phyloP scores from a whole-genome alignment of 2,888 invertebrate species.

The Hanleya hanleyi region DNA sequence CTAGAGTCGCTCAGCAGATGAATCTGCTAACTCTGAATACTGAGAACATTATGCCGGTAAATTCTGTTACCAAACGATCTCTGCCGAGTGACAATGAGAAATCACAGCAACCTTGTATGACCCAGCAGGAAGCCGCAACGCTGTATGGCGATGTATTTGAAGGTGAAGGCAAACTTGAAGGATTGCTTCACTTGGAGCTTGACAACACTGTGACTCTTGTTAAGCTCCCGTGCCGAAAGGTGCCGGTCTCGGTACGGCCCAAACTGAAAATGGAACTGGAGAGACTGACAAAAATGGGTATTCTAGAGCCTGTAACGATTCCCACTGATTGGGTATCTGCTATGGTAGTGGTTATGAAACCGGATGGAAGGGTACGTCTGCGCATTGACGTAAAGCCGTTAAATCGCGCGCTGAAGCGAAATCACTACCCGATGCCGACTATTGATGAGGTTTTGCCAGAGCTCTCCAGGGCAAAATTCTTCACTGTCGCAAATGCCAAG shows the following conservation, averaged over 20 bases:
- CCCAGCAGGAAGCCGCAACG: neutral
- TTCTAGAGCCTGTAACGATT: constrained; percentile 13
- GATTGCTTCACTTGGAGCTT: too few species aligned
- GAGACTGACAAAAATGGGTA: neutral
- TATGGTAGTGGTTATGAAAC: constrained; percentile 24
- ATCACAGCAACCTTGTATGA: too few species aligned
- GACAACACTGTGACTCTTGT: constrained; percentile 23
- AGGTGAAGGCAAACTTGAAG: constrained; percentile 32
- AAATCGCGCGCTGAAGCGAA: constrained; percentile 28
- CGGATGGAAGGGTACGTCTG: constrained; percentile 18
- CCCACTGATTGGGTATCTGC: constrained; percentile 39
- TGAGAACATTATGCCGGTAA: constrained; percentile 14
- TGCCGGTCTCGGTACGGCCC: neutral
- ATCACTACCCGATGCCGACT: constrained; percentile 20
- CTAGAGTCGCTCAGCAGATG: constrained; percentile 21
- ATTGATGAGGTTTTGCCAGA: constrained; percentile 25
- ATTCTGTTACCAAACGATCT: too few species aligned
- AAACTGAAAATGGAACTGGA: neutral
- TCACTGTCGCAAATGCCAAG: constrained; percentile 19
- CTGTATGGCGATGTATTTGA: constrained; percentile 22
- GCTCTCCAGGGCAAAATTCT: neutral
- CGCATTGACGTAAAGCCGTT: constrained; percentile 36
- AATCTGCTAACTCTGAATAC: constrained; percentile 28
- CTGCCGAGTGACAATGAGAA: too few species aligned
- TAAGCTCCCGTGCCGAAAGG: neutral